These are phyloP conservation scores for Oikopleura dioica DNA, from an alignment of 23 tunicate genomes.

Conservation along the genomic window DNA sequence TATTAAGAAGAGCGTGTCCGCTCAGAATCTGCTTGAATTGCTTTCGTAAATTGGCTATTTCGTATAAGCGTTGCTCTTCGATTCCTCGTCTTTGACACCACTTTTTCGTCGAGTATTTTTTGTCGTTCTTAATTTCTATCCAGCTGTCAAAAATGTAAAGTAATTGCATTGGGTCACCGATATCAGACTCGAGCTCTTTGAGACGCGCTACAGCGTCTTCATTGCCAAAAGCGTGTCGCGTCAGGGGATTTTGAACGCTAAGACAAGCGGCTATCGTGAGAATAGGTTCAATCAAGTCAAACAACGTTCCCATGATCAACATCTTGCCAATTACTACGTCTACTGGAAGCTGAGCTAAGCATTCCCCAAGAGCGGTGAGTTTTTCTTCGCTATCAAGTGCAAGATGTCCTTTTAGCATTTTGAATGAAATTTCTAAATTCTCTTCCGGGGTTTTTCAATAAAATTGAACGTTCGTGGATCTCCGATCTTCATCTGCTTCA, in stretches of 20 bases:
- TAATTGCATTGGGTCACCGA: conserved; percentile 82
- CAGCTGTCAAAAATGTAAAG: conserved; percentile 64
- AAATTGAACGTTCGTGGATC: conserved; percentile 45
- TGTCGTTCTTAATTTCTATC: conserved; percentile 68
- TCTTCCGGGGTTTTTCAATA: conserved; percentile 68
- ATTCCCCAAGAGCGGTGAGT: conserved; percentile 67
- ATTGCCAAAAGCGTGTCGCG: conserved; percentile 60
- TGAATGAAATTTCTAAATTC: conserved; percentile 45
- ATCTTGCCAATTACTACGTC: conserved; percentile 60
- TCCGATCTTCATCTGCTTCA: conserved; percentile 69
- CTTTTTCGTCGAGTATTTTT: conserved; percentile 27
- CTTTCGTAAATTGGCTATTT: conserved; percentile 57
- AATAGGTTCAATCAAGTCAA: conserved; percentile 63
- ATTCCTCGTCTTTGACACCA: conserved; percentile 85
- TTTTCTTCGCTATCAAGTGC: conserved; percentile 44
- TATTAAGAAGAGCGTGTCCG: neutral
- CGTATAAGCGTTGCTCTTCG: conserved; percentile 90
- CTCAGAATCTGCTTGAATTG: conserved; percentile 20
- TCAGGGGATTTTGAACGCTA: conserved; percentile 74
- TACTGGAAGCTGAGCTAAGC: conserved; percentile 74
- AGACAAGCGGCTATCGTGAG: conserved; percentile 49
- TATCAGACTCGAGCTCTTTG: conserved; percentile 56
- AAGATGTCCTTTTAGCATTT: conserved; percentile 38
- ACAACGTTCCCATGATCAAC: conserved; percentile 65
- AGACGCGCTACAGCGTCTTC: conserved; percentile 45